phyloP scores from a whole-genome alignment of 2,888 invertebrate species.

The Orchesella flavescens region DNA sequence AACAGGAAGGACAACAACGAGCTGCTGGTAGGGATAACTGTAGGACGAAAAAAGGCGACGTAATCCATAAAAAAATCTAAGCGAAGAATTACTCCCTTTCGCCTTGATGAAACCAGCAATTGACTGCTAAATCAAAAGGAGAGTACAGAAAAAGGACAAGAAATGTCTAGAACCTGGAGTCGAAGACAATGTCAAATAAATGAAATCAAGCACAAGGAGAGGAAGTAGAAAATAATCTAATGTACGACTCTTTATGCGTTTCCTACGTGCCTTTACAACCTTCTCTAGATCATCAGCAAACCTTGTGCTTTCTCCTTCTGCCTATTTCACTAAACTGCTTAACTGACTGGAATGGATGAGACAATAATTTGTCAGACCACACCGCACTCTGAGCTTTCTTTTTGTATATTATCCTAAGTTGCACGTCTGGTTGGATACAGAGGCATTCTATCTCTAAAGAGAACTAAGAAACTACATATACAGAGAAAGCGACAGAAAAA shows the following conservation, averaged over 20 bases:
- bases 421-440: background rate
- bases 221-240: conserved; percentile 13
- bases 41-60: background rate
- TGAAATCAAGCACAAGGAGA: conserved; percentile 13
- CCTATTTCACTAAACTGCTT: conserved; percentile 41
- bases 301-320: conserved; percentile 8
- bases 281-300: conserved; percentile 16
- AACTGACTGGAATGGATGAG: conserved; percentile 62
- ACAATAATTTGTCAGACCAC: conserved; percentile 62
- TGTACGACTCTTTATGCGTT: conserved; percentile 10
- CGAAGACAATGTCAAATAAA: conserved; percentile 30
- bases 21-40: no score
- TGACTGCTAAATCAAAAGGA: conserved; percentile 32
- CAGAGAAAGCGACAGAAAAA: background rate
- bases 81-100: background rate
- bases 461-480: background rate
- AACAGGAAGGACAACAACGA: background rate
- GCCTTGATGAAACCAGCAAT: conserved; percentile 33
- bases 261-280: conserved; percentile 12
- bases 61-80: conserved; percentile 6
- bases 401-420: background rate
- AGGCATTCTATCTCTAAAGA: background rate
- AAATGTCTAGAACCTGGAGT: conserved; percentile 22
- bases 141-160: background rate
- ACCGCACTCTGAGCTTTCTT: conserved; percentile 5